These are phyloP conservation scores for Heliocidaris tuberculata DNA, from an alignment of 35 echinoderm and acorn worm species.

Conservation along the genomic window DNA sequence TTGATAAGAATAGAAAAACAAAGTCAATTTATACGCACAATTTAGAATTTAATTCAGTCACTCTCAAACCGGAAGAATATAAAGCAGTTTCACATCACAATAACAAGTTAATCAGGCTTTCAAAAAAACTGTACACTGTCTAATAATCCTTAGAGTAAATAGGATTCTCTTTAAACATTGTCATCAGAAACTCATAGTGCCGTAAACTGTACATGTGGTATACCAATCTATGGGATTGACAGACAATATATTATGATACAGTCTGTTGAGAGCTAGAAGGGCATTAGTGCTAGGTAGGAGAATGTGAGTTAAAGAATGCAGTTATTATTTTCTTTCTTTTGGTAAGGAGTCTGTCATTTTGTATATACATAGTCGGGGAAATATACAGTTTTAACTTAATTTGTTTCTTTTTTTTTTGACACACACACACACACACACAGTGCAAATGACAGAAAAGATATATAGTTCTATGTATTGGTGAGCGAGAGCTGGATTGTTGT, in stretches of 20 bases:
- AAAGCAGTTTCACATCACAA: background rate
- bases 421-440: background rate
- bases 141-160: background rate
- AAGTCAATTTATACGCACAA: background rate
- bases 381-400: constrained; percentile 12
- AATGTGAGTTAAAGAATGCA: background rate
- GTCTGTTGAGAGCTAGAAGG: background rate
- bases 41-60: background rate
- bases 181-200: background rate
- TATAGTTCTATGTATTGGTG: background rate
- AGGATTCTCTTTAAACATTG: background rate
- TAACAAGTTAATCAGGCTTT: background rate
- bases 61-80: background rate
- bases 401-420: background rate
- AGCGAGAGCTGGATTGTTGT: background rate
- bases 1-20: background rate
- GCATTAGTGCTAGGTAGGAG: background rate
- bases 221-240: background rate
- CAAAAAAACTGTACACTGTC: background rate
- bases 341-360: background rate
- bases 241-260: background rate
- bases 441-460: background rate
- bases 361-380: background rate
- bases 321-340: background rate
- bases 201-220: background rate